These are phyloP conservation scores for Eospalax fontanierii DNA, from an alignment of 2,797 vertebrate genomes.

Conservation along the genomic window DNA sequence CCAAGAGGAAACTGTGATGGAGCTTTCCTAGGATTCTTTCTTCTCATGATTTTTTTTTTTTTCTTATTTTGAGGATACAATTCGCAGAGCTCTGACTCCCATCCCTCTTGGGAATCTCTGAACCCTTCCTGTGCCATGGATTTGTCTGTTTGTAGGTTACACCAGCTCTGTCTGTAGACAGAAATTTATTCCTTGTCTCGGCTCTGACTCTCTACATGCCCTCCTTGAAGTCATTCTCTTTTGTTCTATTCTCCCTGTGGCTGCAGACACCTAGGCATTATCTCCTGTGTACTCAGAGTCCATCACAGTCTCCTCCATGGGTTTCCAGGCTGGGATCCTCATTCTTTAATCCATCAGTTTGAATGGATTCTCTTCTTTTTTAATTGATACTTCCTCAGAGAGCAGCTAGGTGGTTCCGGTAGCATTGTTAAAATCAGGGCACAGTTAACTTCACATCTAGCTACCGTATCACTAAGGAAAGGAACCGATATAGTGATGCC, in stretches of 20 bases:
- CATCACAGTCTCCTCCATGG: slow-evolving; percentile 59
- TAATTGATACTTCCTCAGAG: slow-evolving; percentile 76
- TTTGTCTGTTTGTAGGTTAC: not conserved
- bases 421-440: slow-evolving; percentile 71
- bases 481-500: slow-evolving; percentile 69
- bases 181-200: slow-evolving; percentile 63
- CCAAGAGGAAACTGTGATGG: not conserved
- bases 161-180: not conserved
- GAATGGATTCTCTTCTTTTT: slow-evolving; percentile 10
- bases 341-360: slow-evolving; percentile 60
- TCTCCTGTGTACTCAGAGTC: slow-evolving; percentile 62
- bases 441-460: slow-evolving; percentile 76
- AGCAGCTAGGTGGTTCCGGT: slow-evolving; percentile 71
- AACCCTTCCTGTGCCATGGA: not conserved
- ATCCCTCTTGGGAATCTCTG: not conserved
- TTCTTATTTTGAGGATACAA: not conserved
- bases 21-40: not conserved
- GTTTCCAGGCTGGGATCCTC: slow-evolving; percentile 64
- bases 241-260: slow-evolving; percentile 53
- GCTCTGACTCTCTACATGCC: slow-evolving; percentile 22
- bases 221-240: slow-evolving; percentile 38
- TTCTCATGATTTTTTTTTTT: not conserved
- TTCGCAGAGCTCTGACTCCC: not conserved
- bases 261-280: slow-evolving; percentile 67
- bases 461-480: slow-evolving; percentile 58